Evolutionary conservation across 1,140 invertebrate genomes (phyloP), one percentile per base, ranked within the genome.

Genomic region (Diprion similis): DNA sequence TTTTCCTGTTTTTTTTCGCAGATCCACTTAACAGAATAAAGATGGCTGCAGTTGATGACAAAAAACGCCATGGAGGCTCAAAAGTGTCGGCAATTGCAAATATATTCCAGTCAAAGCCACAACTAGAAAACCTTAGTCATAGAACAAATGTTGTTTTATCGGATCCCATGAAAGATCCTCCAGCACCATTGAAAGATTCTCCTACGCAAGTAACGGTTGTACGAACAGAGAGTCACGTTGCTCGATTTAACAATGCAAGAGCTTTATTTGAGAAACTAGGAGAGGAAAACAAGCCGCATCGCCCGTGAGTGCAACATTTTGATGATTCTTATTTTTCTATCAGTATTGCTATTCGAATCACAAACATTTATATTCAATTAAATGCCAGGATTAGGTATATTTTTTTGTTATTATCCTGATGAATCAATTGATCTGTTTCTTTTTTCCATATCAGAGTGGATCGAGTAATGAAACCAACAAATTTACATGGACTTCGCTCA

Each of bases 241-340:
- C 95, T 17, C 89, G 97, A 68, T 98, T 98, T 86, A 97, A 97
- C 83, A 96, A 95, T 86, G 97, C 97, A 0, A 89, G 96, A 47
- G 96, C 96, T 37, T 90, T 98, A 24, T 98, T 98, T 87, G 96
- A 98, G 85, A 96, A 97, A 82, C 89, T 98, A 72, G 96, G 96
- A 24, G 93, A 94, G 73, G 93, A 95, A 78, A 92, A 92, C 81
- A 89, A 90, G 75, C 85, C 89, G 37, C 91, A 85, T 78, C 80
- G 75, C 80, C 86, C 84, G 86, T 87, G 78, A 85, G 84, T 82
- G 10, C 24, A 59, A 37, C 24, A 37, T 37, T 6, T 59, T 59
- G 6, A n/a, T 13, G 51, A 59, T 13, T 13, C 1, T 59, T 59
- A 59, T 59, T n/a, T n/a, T 11, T 59, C 3, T 59, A 59, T 2